Evolutionary conservation across 2,888 invertebrate genomes (phyloP), one percentile per base, ranked within the genome.

Genomic region (Rhagium mordax): DNA sequence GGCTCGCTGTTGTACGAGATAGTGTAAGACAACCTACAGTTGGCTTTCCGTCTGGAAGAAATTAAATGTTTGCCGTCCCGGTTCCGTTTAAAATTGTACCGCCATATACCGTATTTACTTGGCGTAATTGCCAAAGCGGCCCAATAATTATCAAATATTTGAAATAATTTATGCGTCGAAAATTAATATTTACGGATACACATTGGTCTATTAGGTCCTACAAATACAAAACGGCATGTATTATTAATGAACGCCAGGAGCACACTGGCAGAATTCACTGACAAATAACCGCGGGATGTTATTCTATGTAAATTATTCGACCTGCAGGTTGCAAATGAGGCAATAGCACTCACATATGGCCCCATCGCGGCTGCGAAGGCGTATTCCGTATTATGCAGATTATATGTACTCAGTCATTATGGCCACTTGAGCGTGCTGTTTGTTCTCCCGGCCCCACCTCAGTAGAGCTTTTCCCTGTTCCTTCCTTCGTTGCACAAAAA

Each of bases 341-440:
- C 84, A 83, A 83, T 82, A 81, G 81, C 79, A 80, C 77, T 75
- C 78, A 81, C 82, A 82, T 82, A 81, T 82, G 83, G 81, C 76
- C 78, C 79, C 76, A 68, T 69, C 70, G 70, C 72, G 61, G 71
- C 64, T 73, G 73, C 75, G 78, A 74, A 76, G 83, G 79, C 81
- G 79, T 74, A 79, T 79, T 76, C 77, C 78, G 81, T 82, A 84
- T 83, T 85, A 86, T 86, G 86, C 85, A 86, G 85, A 86, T 86
- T 83, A 84, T 86, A 85, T 86, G 85, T 87, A 86, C 85, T 85
- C 86, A 86, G 86, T 87, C 86, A 86, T 87, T 86, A 86, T 83
- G 84, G 82, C 82, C 86, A 85, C 84, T 85, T 84, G 85, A 85
- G 85, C 86, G 84, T 84, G 84, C 78, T 86, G 86, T 86, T 86